Evolutionary conservation across 2,113 vertebrate genomes (phyloP).

Genomic region (Gasterosteus aculeatus): DNA sequence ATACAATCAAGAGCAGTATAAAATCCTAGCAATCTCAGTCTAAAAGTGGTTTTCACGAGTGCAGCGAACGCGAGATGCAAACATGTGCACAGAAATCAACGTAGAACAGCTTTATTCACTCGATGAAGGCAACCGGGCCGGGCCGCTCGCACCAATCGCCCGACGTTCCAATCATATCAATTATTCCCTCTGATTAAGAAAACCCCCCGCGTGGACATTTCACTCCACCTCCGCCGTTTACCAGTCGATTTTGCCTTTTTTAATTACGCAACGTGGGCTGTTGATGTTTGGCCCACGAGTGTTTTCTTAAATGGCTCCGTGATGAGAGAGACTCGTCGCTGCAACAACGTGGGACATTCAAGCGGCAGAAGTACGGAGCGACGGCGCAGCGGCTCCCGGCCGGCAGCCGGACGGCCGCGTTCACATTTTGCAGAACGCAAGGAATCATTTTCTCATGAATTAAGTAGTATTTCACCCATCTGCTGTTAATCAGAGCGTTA

Average conservation of each 20-base stretch:
- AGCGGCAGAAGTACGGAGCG: not conserved
- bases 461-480: not conserved
- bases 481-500: not conserved
- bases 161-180: not conserved
- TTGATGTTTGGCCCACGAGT: not conserved
- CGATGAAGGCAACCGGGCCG: too few relatives aligned
- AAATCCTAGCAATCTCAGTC: not conserved
- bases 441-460: not conserved
- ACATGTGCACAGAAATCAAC: too few relatives aligned
- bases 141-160: too few relatives aligned
- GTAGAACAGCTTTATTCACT: too few relatives aligned
- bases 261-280: not conserved
- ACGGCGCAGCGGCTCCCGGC: too few relatives aligned
- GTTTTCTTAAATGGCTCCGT: not conserved
- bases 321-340: not conserved
- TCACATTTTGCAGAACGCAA: not conserved
- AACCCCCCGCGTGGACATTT: not conserved
- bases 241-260: not conserved
- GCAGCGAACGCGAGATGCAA: too few relatives aligned
- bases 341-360: not conserved
- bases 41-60: too few relatives aligned
- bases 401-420: not conserved
- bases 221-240: not conserved
- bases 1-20: not conserved
- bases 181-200: not conserved